Evolutionary conservation across 2,797 vertebrate species (phyloP).

Genomic region (Cossypha dichroa): DNA sequence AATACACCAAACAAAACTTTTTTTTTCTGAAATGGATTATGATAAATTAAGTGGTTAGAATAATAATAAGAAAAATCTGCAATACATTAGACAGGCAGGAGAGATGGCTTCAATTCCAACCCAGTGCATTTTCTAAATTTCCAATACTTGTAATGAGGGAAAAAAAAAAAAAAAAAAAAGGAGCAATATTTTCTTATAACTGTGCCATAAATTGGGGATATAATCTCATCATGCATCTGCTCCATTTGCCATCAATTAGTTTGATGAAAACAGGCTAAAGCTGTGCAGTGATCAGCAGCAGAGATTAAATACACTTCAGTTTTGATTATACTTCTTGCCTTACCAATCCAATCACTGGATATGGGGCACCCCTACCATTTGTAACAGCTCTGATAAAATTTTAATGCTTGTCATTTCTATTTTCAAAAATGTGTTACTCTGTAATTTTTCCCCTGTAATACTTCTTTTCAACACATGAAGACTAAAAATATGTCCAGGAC

Average conservation of each 20-base stretch:
- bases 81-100: constrained; percentile 13
- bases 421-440: background rate
- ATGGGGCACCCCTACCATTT: background rate
- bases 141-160: constrained; percentile 19
- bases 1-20: background rate
- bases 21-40: background rate
- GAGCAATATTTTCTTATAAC: constrained; percentile 30
- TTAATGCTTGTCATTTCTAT: constrained; percentile 11
- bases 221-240: constrained; percentile 59
- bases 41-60: background rate
- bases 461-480: background rate
- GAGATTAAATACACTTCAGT: constrained; percentile 64
- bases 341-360: constrained; percentile 10
- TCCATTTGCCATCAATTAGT: constrained; percentile 70
- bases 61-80: constrained; percentile 24
- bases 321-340: constrained; percentile 63
- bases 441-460: background rate
- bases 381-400: background rate
- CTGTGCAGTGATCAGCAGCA: constrained; percentile 39
- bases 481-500: background rate
- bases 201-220: constrained; percentile 8
- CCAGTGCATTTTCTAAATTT: constrained; percentile 40
- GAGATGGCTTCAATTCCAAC: constrained; percentile 4
- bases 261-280: constrained; percentile 66
- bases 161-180: background rate